Conservation (phyloP, 2,797 vertebrate genomes). For the Enoplosus armatus region DNA sequence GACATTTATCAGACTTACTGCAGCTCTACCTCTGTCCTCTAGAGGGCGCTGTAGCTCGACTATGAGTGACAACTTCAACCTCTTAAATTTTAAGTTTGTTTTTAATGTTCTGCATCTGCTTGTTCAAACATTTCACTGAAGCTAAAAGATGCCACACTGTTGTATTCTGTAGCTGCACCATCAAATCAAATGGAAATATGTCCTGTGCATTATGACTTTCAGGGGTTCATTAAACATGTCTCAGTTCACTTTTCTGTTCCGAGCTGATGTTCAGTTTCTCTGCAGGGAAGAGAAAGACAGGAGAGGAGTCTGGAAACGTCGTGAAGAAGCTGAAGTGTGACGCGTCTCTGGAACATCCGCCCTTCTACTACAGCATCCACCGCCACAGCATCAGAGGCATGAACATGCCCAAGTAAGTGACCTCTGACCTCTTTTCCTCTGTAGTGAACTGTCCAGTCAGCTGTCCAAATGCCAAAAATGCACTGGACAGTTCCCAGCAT, state of each 20-base stretch:
- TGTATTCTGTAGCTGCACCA: neutral
- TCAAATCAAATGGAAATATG: neutral
- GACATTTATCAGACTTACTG: too few relatives aligned
- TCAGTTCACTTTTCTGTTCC: neutral
- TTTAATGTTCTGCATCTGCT: neutral
- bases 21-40: slow-evolving; percentile 20
- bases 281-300: slow-evolving; percentile 91
- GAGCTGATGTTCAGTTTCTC: neutral
- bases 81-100: neutral
- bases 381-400: slow-evolving; percentile 96
- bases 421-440: neutral
- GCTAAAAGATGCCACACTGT: neutral
- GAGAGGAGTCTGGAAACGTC: slow-evolving; percentile 81
- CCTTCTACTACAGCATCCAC: slow-evolving; percentile 98
- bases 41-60: slow-evolving; percentile 33
- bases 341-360: slow-evolving; percentile 89
- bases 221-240: too few relatives aligned
- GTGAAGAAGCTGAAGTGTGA: slow-evolving; percentile 91
- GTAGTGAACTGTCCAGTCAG: neutral
- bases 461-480: too few relatives aligned
- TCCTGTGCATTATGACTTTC: neutral
- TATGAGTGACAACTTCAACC: neutral
- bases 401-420: slow-evolving; percentile 98
- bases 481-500: too few relatives aligned
- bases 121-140: neutral